Evolutionary conservation across 2,888 invertebrate species (phyloP).

Genomic region (Metopia argyrocephala): DNA sequence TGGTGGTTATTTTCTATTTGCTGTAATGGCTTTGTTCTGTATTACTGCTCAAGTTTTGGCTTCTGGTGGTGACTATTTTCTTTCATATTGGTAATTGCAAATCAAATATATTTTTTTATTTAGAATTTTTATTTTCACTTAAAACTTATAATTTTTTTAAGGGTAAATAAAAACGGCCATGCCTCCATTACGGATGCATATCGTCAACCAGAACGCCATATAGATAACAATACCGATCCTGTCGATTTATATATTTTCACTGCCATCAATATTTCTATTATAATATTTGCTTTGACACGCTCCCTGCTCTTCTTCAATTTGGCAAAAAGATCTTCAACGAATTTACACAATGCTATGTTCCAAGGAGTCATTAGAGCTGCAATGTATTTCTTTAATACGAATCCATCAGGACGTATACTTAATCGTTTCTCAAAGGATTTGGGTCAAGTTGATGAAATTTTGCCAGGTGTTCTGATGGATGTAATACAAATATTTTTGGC

Average conservation of each 20-base stretch:
- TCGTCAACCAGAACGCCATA: constrained; percentile 33
- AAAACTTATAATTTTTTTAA: constrained; percentile 41
- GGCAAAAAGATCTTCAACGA: constrained; percentile 86
- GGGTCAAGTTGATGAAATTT: constrained; percentile 80
- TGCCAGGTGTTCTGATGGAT: constrained; percentile 78
- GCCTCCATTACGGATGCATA: constrained; percentile 21
- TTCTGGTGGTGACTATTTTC: constrained; percentile 88
- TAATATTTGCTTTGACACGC: constrained; percentile 76
- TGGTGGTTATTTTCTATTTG: constrained; percentile 82
- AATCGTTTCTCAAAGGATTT: constrained; percentile 95
- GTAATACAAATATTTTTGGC: constrained; percentile 86
- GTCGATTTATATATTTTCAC: constrained; percentile 79
- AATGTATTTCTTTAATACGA: constrained; percentile 92
- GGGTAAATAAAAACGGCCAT: constrained; percentile 73
- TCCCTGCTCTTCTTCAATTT: constrained; percentile 80
- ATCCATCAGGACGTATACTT: constrained; percentile 89
- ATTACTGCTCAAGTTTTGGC: constrained; percentile 84
- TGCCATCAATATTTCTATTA: constrained; percentile 78
- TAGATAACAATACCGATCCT: constrained; percentile 68
- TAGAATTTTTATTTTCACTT: background rate
- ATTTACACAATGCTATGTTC: constrained; percentile 92
- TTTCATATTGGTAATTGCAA: constrained; percentile 83
- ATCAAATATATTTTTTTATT: background rate
- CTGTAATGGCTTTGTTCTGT: constrained; percentile 83
- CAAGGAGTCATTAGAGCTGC: constrained; percentile 87